Percentiles rank a stretch among this genome's conserved stretches.
These are phyloP conservation scores for Rissa tridactyla DNA, from an alignment of 2,113 vertebrate species.

Conservation along the genomic window DNA sequence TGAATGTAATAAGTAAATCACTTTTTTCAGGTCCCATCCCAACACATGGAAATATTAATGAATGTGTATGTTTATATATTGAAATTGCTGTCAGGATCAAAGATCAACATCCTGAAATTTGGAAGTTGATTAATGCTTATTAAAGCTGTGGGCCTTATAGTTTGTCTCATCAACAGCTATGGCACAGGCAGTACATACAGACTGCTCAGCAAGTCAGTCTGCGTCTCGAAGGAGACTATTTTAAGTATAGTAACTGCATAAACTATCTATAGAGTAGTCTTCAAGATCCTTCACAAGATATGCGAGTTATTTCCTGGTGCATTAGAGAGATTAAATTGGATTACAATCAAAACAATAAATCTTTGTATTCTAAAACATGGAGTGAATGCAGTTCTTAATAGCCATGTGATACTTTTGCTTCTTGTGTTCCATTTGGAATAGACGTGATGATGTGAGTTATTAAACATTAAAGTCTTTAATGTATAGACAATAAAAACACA, in stretches of 20 bases:
- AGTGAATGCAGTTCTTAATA: neutral
- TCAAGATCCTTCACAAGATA: neutral
- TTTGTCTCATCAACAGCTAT: neutral
- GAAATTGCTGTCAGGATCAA: neutral
- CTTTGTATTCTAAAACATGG: neutral
- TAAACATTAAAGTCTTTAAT: neutral
- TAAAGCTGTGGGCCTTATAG: neutral
- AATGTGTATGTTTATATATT: neutral
- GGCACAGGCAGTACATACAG: neutral
- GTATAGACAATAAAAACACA: neutral
- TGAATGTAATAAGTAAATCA: neutral
- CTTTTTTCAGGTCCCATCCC: neutral
- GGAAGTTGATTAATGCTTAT: neutral
- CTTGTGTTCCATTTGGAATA: neutral
- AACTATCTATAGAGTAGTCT: neutral
- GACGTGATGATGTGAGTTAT: neutral
- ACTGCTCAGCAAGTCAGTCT: neutral
- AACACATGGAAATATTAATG: neutral
- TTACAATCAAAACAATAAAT: conserved; percentile 6
- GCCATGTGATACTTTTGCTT: neutral
- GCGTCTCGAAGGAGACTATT: neutral
- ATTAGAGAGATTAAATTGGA: conserved; percentile 15
- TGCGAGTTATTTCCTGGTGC: conserved; percentile 23
- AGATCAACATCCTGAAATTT: neutral
- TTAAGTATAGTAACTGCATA: neutral